These are phyloP conservation scores for Clarias batrachus DNA, from an alignment of 2,113 vertebrate genomes.

Conservation along the genomic window DNA sequence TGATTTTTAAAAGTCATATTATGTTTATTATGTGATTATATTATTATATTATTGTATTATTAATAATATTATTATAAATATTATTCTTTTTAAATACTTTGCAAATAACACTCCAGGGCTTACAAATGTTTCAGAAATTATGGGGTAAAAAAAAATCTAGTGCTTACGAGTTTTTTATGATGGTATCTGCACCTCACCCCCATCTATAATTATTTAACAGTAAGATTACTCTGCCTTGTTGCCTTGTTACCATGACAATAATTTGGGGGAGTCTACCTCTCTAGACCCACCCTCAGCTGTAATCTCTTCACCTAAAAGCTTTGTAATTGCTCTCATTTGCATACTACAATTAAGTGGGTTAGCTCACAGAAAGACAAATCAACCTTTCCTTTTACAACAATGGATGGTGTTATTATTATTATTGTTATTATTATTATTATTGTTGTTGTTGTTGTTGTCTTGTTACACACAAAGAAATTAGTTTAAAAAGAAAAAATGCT, in stretches of 20 bases:
- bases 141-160: conserved; percentile 15
- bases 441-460: conserved; percentile 68
- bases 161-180: conserved; percentile 57
- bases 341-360: conserved; percentile 99
- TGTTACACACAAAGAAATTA: conserved; percentile 64
- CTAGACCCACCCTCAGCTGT: conserved; percentile 99
- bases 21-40: too few species aligned
- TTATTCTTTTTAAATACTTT: neutral
- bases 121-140: conserved; percentile 49
- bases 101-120: neutral
- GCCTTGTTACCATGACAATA: conserved; percentile 97
- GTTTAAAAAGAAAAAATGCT: too few species aligned
- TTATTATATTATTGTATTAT: too few species aligned
- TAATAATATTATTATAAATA: neutral
- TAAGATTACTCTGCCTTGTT: conserved; percentile 84
- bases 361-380: conserved; percentile 99
- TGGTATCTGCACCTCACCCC: conserved; percentile 59
- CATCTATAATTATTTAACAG: conserved; percentile 74
- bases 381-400: conserved; percentile 84
- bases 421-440: conserved; percentile 36
- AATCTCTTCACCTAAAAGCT: conserved; percentile 99
- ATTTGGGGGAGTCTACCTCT: conserved; percentile 92
- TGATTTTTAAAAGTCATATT: neutral
- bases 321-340: conserved; percentile 99
- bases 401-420: conserved; percentile 76